phyloP scores from a whole-genome alignment of 2,797 vertebrate genomes.

The Sparus aurata region DNA sequence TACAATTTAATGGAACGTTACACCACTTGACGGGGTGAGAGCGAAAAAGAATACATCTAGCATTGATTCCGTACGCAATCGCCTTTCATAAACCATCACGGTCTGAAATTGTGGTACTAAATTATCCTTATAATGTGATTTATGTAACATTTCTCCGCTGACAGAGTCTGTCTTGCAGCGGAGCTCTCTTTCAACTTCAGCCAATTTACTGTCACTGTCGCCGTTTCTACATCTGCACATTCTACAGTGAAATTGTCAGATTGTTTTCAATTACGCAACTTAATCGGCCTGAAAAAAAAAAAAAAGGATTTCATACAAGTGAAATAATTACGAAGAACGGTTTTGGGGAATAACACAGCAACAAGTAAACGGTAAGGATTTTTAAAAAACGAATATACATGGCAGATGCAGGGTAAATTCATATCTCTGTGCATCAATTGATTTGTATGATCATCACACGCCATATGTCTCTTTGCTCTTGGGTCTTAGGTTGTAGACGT shows the following conservation, averaged over 20 bases:
- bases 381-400: too few relatives aligned
- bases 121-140: not conserved
- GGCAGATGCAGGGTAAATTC: not conserved
- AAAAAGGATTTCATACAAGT: not conserved
- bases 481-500: too few relatives aligned
- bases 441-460: too few relatives aligned
- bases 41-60: not conserved
- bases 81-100: not conserved
- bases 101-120: not conserved
- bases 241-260: not conserved
- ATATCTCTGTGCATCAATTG: too few relatives aligned
- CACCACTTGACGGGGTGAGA: not conserved
- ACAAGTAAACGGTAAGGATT: too few relatives aligned
- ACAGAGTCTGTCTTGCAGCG: not conserved
- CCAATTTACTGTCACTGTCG: not conserved
- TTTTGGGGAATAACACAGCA: too few relatives aligned
- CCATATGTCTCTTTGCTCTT: too few relatives aligned
- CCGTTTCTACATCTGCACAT: not conserved
- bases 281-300: not conserved
- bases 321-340: too few relatives aligned
- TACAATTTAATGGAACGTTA: not conserved
- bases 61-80: not conserved
- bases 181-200: not conserved
- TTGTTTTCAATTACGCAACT: not conserved
- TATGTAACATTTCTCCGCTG: not conserved